phyloP scores from a whole-genome alignment of 2,888 invertebrate genomes.

The Toxonevra muliebris region DNA sequence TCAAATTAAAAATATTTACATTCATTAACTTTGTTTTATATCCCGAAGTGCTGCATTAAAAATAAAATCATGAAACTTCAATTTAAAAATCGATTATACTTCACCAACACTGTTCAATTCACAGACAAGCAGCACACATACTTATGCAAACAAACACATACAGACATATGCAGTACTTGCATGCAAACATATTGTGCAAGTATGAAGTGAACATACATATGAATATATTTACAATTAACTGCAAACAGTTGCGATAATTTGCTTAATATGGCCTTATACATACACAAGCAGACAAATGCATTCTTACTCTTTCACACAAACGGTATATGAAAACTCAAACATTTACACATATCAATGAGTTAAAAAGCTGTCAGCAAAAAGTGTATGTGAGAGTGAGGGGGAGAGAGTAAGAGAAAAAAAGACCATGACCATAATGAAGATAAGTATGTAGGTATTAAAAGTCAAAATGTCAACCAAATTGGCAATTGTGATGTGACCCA shows the following conservation, averaged over 20 bases:
- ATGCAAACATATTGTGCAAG: no score
- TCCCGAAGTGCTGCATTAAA: background rate
- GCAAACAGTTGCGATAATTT: conserved; percentile 25
- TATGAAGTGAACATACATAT: no score
- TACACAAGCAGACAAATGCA: background rate
- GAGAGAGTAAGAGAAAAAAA: conserved; percentile 1
- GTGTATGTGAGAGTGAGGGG: background rate
- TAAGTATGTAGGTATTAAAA: conserved; percentile 14
- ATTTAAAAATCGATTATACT: background rate
- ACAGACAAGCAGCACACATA: no score
- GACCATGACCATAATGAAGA: conserved; percentile 21
- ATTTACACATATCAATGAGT: background rate
- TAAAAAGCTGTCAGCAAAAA: background rate
- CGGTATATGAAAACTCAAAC: conserved; percentile 3
- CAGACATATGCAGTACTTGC: no score
- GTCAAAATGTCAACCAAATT: conserved; percentile 26
- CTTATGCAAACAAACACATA: no score
- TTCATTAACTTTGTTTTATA: no score
- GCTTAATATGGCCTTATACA: conserved; percentile 20
- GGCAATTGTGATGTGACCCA: conserved; percentile 12
- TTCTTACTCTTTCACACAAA: background rate
- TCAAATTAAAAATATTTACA: no score
- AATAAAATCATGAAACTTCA: background rate
- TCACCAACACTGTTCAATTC: background rate
- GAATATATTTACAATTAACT: conserved; percentile 25